phyloP scores from a whole-genome alignment of 2,797 vertebrate genomes.

The Varecia variegata region DNA sequence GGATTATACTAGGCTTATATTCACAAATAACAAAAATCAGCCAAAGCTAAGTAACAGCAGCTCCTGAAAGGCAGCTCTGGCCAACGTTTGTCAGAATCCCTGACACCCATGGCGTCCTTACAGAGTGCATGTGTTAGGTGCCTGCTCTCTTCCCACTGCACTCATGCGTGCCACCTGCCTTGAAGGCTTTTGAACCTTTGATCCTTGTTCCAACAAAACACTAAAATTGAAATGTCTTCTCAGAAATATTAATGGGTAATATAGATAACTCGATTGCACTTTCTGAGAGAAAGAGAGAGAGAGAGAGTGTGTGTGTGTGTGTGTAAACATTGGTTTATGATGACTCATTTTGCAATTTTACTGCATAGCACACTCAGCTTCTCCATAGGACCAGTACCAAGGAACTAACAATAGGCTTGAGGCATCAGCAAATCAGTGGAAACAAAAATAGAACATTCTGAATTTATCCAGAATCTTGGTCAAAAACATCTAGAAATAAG shows the following conservation, averaged over 20 bases:
- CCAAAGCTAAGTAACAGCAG: background rate
- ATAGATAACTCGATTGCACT: background rate
- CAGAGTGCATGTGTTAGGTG: accelerated
- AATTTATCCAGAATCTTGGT: background rate
- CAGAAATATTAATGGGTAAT: background rate
- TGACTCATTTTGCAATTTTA: background rate
- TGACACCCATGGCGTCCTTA: background rate
- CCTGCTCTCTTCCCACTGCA: background rate
- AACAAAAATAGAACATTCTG: background rate
- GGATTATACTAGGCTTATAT: background rate
- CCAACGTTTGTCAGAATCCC: background rate
- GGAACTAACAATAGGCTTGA: background rate
- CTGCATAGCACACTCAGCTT: background rate
- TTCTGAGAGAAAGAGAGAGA: background rate
- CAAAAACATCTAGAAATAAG: background rate
- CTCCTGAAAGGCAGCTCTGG: background rate
- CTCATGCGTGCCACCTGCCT: accelerated
- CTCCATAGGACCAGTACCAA: background rate
- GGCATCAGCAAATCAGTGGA: background rate
- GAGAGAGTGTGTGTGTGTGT: background rate
- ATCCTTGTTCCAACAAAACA: background rate
- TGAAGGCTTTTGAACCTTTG: background rate
- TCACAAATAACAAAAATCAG: background rate
- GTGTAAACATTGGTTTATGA: background rate
- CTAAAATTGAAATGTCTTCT: background rate